Evolutionary conservation across 2,888 invertebrate genomes (phyloP), one percentile per base, ranked within the genome.

Genomic region (Callyntrura sp.): DNA sequence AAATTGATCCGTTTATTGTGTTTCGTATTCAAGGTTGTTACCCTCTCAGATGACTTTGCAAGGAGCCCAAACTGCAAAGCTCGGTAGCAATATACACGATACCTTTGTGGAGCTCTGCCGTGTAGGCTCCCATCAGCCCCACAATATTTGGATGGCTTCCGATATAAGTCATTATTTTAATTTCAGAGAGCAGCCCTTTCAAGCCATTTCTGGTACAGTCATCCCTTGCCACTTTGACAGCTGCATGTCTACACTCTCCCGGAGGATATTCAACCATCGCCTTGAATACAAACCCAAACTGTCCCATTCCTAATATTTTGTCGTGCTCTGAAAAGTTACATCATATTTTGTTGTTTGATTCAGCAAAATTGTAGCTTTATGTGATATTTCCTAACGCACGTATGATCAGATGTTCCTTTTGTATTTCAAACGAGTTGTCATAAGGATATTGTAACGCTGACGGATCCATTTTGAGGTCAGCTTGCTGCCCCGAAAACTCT

Each of bases 71-170:
- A 3, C 8, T 1, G 20, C 85, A 85, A 17, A 68, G 12, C 23
- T 85, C 0, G 28, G 28, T n/a, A n/a, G n/a, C n/a, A n/a, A n/a
- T n/a, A n/a, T n/a, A n/a, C n/a, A n/a, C n/a, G n/a, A n/a, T n/a
- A 0, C 85, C 85, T 35, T 12, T 51, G 12, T 4, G 0, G 8
- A 57, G 1, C 14, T 76, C 35, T 25, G 9, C 25, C 28, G 86
- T 86, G 43, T 62, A 55, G 0, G 79, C 86, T 48, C 86, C 86
- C n/a, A 3, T 4, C 45, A 86, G 48, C 9, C 45, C 1, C 0
- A 86, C 79, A 17, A 86, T 65, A 51, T 86, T 78, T 28, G 17
- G 14, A 28, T 86, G 86, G 8, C 20, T 51, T n/a, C 86, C 86
- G 17, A 86, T 3, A 68, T 35, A 79, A 25, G 9, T 79, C 17